Conservation (phyloP, 2,113 vertebrate species). For the Rhabdornis inornatus region DNA sequence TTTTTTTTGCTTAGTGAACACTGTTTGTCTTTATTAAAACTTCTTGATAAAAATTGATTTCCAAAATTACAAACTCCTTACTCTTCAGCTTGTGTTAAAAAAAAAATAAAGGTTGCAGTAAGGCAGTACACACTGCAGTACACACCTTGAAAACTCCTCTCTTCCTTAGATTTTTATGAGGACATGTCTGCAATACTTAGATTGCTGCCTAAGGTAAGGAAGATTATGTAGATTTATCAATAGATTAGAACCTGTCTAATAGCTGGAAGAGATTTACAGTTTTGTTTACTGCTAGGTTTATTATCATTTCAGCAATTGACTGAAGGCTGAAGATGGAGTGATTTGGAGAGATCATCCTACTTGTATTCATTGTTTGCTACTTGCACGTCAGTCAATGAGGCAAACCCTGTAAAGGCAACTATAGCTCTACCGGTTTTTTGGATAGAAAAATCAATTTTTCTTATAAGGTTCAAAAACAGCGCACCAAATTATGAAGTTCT, state of each 20-base stretch:
- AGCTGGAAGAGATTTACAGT: constrained; percentile 36
- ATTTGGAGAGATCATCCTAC: not conserved
- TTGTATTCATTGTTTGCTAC: not conserved
- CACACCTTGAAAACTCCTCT: not conserved
- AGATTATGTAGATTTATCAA: constrained; percentile 35
- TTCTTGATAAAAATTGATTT: not conserved
- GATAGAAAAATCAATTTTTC: not conserved
- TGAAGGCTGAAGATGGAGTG: constrained; percentile 2
- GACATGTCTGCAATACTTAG: not conserved
- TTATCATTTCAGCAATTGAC: not conserved
- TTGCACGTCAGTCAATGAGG: not conserved
- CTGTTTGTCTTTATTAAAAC: not conserved
- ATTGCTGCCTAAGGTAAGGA: constrained; percentile 23
- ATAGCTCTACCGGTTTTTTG: not conserved
- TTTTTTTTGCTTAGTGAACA: not conserved
- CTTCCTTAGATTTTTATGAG: not conserved
- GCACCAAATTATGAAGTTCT: not conserved
- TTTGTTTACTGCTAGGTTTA: constrained; percentile 36
- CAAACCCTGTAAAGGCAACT: not conserved
- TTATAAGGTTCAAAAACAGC: not conserved
- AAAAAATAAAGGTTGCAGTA: not conserved
- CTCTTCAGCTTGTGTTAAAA: not conserved
- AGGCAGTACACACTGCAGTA: not conserved
- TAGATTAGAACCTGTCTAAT: not conserved
- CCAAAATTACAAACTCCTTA: not conserved